A percentile compares a stretch with the other conserved stretches of the same genome.
phyloP scores from a whole-genome alignment of 35 echinoderm and acorn worm species.

The Strongylocentrotus purpuratus region DNA sequence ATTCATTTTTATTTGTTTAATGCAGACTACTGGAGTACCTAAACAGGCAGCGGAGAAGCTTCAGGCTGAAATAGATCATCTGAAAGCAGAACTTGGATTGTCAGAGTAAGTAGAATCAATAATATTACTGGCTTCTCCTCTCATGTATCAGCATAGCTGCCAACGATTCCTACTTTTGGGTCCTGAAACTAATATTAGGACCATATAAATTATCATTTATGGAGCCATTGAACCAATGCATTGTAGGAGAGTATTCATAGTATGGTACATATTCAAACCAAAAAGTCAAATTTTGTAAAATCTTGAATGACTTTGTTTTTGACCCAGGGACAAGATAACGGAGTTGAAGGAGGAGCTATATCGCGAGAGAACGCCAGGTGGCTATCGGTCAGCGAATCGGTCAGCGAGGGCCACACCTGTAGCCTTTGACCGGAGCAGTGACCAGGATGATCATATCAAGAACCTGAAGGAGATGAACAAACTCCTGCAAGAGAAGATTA shows the following conservation, averaged over 20 bases:
- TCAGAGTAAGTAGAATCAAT: constrained; percentile 74
- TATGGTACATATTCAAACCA: no score
- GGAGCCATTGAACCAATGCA: no score
- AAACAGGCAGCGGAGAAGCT: constrained; percentile 83
- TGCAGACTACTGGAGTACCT: constrained; percentile 67
- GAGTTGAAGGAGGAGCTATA: constrained; percentile 84
- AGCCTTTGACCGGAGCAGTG: constrained; percentile 58
- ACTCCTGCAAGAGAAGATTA: constrained; percentile 77
- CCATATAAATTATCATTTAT: no score
- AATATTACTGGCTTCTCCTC: background rate
- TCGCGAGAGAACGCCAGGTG: constrained; percentile 51
- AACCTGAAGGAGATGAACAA: constrained; percentile 94
- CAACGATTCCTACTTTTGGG: no score
- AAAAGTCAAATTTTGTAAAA: background rate
- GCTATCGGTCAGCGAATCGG: constrained; percentile 49
- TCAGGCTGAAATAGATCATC: constrained; percentile 89
- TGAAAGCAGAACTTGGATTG: constrained; percentile 91
- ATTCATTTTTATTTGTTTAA: background rate
- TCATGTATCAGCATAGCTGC: no score
- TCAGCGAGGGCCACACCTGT: constrained; percentile 65
- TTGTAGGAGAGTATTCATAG: no score
- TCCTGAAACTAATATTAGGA: no score
- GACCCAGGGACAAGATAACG: constrained; percentile 80
- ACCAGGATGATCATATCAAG: constrained; percentile 71
- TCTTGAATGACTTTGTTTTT: background rate